Evolutionary conservation across 2,113 vertebrate genomes (phyloP).

Genomic region (Gobio gobio): DNA sequence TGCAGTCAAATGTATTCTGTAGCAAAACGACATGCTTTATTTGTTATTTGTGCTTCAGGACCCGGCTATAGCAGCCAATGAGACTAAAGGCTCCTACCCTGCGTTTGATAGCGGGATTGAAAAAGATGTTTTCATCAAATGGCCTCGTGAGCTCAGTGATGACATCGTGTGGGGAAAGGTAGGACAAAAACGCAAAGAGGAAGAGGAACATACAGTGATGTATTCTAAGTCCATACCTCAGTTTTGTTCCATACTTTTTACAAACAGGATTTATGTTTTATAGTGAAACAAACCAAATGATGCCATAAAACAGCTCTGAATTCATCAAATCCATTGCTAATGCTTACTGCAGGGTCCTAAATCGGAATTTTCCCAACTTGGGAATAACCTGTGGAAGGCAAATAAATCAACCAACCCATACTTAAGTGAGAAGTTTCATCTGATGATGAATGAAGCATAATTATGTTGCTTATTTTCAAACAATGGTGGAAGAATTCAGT

Average conservation of each 20-base stretch:
- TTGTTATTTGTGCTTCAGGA: slow-evolving; percentile 76
- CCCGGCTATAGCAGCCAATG: slow-evolving; percentile 91
- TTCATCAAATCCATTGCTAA: background rate
- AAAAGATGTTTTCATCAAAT: slow-evolving; percentile 84
- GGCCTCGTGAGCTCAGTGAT: slow-evolving; percentile 69
- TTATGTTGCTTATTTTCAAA: background rate
- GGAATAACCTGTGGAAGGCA: background rate
- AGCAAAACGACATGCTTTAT: background rate
- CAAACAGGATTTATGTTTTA: background rate
- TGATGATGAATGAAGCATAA: background rate
- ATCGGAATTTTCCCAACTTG: background rate
- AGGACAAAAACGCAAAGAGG: slow-evolving; percentile 57
- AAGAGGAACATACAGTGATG: background rate
- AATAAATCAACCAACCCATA: background rate
- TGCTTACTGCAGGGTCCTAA: background rate
- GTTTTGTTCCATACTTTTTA: background rate
- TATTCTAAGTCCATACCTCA: background rate
- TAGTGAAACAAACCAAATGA: background rate
- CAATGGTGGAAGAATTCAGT: background rate
- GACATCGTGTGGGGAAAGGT: slow-evolving; percentile 84
- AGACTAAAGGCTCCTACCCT: slow-evolving; percentile 76
- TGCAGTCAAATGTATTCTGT: background rate
- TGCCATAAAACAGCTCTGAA: background rate
- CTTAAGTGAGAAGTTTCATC: background rate
- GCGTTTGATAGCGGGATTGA: slow-evolving; percentile 75